These are phyloP conservation scores for Calidris pugnax DNA, from an alignment of 2,113 vertebrate species.

Conservation along the genomic window DNA sequence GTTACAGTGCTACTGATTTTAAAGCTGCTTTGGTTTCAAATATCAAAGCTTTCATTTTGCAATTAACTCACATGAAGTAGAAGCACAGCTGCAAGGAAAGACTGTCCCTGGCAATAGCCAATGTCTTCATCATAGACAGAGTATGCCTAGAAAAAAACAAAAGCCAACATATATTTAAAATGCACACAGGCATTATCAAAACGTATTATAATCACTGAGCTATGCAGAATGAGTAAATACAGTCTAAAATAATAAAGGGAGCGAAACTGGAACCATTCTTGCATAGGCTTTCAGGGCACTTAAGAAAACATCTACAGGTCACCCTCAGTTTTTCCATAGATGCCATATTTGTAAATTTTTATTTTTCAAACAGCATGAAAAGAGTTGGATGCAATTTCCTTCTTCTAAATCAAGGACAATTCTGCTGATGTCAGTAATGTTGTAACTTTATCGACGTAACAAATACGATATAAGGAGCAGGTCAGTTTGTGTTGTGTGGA, in stretches of 20 bases:
- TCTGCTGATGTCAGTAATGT: background rate
- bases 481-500: background rate
- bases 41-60: background rate
- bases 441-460: accelerated
- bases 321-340: background rate
- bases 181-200: background rate
- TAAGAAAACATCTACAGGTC: background rate
- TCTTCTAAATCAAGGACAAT: background rate
- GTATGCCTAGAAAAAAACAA: conserved; percentile 83
- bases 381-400: background rate
- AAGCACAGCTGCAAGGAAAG: conserved; percentile 94
- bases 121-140: conserved; percentile 98
- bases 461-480: background rate
- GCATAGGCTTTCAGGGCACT: background rate
- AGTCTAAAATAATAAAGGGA: background rate
- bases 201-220: background rate
- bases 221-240: background rate
- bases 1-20: background rate
- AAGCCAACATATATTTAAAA: background rate
- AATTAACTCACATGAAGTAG: conserved; percentile 92
- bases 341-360: background rate
- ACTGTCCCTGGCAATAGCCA: conserved; percentile 98
- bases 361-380: background rate
- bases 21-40: background rate
- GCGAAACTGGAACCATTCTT: background rate